Base-by-base conservation (phyloP, 1,140 invertebrate genomes). In the Zaprionus kolodkinae region DNA sequence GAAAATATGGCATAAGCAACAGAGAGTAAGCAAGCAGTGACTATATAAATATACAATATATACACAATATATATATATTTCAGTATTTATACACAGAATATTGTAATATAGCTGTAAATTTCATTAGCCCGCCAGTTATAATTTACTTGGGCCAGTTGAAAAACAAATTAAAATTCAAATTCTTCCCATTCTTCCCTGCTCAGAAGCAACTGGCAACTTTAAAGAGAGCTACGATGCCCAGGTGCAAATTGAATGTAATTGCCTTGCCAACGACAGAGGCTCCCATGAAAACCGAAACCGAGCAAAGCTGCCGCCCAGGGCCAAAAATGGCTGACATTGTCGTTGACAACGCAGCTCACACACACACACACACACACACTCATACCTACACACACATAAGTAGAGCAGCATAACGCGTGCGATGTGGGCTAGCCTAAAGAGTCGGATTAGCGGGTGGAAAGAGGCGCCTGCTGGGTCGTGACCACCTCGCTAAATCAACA, bases 201-300 rank as follows among this genome's bases (percentile, higher is more conserved):
- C 43, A 17, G 36, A 36, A 40, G 38, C n/a, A 9, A 3, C 40
- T 27, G 6, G 25, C 69, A 71, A 72, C 70, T 72, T 68, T 52
- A 61, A 72, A 30, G 52, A 27, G 33, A 21, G 50, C 27, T 17
- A 40, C 45, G 70, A 40, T 40, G 70, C 70, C 55, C 85, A 88
- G 85, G 81, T 88, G 85, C 68, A 89, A 88, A 88, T 89, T 88
- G 85, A 79, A 90, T 79, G 65, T 85, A 88, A 88, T 89, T 88
- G 77, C 59, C 54, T 74, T 78, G 75, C 60, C 64, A 67, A 78
- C 67, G 50, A 69, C 71, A 68, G 68, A 57, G 35, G 50, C 63
- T 30, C 35, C 40, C 15, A 63, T 60, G 68, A 74, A 83, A 74
- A 77, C 79, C 79, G 66, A 88, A 88, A 74, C 77, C 60, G 63